Percentiles rank a stretch among this genome's conserved stretches.
Evolutionary conservation across 2,113 vertebrate genomes (phyloP).

Genomic region (Laterallus jamaicensis): DNA sequence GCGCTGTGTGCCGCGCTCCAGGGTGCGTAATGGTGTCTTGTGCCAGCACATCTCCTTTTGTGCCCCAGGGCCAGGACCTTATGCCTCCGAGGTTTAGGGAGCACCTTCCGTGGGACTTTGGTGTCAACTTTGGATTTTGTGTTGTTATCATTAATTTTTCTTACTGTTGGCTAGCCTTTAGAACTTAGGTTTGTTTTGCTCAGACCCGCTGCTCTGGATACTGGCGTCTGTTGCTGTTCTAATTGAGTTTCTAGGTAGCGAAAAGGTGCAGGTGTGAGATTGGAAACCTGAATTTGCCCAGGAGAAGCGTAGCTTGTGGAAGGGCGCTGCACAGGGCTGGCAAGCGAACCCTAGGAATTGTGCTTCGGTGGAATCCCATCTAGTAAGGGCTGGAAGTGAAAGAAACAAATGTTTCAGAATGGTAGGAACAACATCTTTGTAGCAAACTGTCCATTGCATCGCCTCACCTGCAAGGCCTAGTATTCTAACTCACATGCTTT

Average conservation of each 20-base stretch:
- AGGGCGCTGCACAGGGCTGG: background rate
- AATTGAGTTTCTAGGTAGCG: background rate
- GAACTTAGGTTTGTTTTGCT: background rate
- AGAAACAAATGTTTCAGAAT: background rate
- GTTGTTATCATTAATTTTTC: background rate
- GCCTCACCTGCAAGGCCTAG: background rate
- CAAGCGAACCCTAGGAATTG: background rate
- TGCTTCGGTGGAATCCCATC: background rate
- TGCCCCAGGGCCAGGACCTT: background rate
- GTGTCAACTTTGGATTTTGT: background rate
- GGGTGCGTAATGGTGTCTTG: background rate
- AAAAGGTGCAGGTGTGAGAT: background rate
- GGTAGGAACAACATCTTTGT: background rate
- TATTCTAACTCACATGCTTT: background rate
- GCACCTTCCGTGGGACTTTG: background rate
- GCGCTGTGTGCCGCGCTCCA: background rate
- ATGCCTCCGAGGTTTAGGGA: background rate
- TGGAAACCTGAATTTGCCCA: background rate
- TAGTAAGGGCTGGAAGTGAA: background rate
- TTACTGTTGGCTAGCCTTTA: background rate
- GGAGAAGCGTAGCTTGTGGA: background rate
- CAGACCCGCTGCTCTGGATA: background rate
- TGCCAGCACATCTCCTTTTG: background rate
- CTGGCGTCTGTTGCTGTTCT: background rate
- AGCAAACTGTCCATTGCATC: background rate